A percentile compares a stretch with the other conserved stretches of the same genome.
These are phyloP conservation scores for Pimpla rufipes DNA, from an alignment of 2,888 invertebrate species.

Conservation along the genomic window DNA sequence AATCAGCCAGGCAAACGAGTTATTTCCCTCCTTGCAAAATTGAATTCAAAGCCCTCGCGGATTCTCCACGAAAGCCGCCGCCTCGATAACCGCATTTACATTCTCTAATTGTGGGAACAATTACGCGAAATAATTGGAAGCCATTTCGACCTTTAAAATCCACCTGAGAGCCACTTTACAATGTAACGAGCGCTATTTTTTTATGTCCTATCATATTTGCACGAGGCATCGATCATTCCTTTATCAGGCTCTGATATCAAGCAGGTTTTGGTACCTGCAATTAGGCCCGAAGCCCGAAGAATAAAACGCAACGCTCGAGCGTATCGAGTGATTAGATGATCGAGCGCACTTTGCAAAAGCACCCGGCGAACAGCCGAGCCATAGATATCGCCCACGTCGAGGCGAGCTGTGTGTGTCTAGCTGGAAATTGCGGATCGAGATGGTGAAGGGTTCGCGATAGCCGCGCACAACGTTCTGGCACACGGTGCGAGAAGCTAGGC, in stretches of 20 bases:
- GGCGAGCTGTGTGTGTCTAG: conserved; percentile 15
- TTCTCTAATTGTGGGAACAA: too few relatives aligned
- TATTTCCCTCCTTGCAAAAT: too few relatives aligned
- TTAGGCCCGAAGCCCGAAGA: not conserved
- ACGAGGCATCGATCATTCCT: not conserved
- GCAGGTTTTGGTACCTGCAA: not conserved
- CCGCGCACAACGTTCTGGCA: conserved; percentile 35
- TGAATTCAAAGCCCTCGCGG: too few relatives aligned
- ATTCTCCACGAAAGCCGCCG: too few relatives aligned
- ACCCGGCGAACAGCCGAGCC: not conserved
- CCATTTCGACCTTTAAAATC: too few relatives aligned
- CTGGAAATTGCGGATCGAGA: conserved; percentile 43
- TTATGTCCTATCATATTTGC: not conserved
- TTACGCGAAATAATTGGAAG: too few relatives aligned
- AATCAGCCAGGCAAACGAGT: too few relatives aligned
- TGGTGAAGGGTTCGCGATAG: conserved; percentile 65
- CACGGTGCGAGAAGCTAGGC: conserved; percentile 76
- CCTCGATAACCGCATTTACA: too few relatives aligned
- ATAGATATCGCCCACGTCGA: conserved; percentile 51
- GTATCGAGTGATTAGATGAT: conserved; percentile 1
- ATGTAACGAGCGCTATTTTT: not conserved
- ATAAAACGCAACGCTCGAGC: not conserved
- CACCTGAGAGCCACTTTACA: too few relatives aligned
- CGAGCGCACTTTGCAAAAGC: conserved; percentile 3
- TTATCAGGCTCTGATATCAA: not conserved